Percentiles rank a stretch among this genome's conserved stretches.
Evolutionary conservation across 37 sponge, comb jelly and placozoan species (phyloP).

Genomic region (Cladorhizidae sp.): DNA sequence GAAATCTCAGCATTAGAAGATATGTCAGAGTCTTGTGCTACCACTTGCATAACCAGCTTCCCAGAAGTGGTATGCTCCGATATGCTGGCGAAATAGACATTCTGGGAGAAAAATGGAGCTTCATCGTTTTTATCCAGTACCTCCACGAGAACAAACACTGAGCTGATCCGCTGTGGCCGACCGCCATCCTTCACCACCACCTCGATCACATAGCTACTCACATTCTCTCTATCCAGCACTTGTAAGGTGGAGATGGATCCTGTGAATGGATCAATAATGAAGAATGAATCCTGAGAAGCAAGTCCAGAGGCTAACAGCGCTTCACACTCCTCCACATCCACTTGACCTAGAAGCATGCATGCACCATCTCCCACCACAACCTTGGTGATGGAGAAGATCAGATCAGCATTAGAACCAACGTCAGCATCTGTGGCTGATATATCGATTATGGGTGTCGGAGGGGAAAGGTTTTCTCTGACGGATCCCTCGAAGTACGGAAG

Average conservation of each 20-base stretch:
- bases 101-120: conserved; percentile 44
- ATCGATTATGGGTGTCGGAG: background rate
- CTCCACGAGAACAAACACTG: conserved; percentile 38
- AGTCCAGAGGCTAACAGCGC: background rate
- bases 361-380: background rate
- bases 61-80: conserved; percentile 38
- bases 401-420: conserved; percentile 50
- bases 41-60: conserved; percentile 18
- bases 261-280: conserved; percentile 19
- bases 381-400: conserved; percentile 24
- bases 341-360: background rate
- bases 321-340: background rate
- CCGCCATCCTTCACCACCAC: conserved; percentile 50
- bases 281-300: background rate
- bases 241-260: conserved; percentile 22
- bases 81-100: conserved; percentile 17
- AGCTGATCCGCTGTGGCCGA: conserved; percentile 2
- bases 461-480: conserved; percentile 58
- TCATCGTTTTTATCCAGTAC: conserved; percentile 78
- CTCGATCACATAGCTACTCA: conserved; percentile 23
- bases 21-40: conserved; percentile 56
- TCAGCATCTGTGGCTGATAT: conserved; percentile 72
- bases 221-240: conserved; percentile 59
- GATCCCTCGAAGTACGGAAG: conserved; percentile 2
- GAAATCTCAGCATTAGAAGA: conserved; percentile 57